A percentile compares a stretch with the other conserved stretches of the same genome.
Conservation (phyloP, 2,797 vertebrate species). For the Characodon lateralis region DNA sequence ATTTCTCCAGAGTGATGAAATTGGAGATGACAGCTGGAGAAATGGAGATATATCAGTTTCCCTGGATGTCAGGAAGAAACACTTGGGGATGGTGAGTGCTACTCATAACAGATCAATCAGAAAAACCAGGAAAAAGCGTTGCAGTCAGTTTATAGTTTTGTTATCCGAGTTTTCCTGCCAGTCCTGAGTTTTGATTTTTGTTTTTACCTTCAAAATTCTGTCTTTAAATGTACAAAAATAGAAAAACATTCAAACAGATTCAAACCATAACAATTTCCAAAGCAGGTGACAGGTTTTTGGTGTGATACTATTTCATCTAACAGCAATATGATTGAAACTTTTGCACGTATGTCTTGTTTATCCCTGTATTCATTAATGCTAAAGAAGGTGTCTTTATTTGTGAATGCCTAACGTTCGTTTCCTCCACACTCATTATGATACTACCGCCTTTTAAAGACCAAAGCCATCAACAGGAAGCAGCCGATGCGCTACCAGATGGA, state of each 20-base stretch:
- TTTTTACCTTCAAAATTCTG: not conserved
- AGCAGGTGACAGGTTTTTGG: too few relatives aligned
- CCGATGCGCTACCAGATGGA: constrained; percentile 92
- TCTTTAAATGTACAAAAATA: not conserved
- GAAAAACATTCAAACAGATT: too few relatives aligned
- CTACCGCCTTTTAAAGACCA: constrained; percentile 76
- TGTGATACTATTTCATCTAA: not conserved
- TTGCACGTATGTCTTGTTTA: not conserved
- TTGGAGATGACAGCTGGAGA: constrained; percentile 93
- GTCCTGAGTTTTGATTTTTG: not conserved
- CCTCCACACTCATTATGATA: too few relatives aligned
- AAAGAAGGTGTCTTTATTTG: not conserved
- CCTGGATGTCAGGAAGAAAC: constrained; percentile 89
- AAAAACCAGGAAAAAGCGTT: not conserved
- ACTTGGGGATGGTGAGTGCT: constrained; percentile 85
- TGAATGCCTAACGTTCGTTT: not conserved
- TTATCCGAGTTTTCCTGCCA: not conserved
- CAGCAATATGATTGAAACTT: not conserved
- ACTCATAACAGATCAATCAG: not conserved
- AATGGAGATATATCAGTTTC: constrained; percentile 84
- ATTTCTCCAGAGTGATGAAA: constrained; percentile 97
- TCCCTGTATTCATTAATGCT: not conserved
- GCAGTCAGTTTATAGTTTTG: not conserved
- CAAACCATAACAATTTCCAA: too few relatives aligned
- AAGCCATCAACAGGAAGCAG: constrained; percentile 95